phyloP scores from a whole-genome alignment of 30 jellyfish, hydroid and myxozoan species.

The Aurelia sp. region DNA sequence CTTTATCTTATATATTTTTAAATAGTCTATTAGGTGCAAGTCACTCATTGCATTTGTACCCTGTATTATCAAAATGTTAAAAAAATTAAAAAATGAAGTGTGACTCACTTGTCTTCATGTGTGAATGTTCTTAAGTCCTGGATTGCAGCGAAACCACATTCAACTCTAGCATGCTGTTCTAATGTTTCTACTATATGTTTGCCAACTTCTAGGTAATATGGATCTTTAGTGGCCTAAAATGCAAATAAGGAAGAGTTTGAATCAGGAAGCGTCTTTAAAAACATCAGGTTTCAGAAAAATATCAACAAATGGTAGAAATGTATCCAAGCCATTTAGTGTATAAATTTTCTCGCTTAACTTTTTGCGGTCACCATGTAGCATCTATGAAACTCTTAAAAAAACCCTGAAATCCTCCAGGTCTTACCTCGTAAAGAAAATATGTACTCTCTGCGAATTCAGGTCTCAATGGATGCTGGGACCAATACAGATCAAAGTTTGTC shows the following conservation, averaged over 20 bases:
- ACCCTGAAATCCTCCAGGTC: not conserved
- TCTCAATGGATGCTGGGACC: conserved; percentile 97
- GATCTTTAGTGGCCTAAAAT: conserved; percentile 95
- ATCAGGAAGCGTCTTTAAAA: too few relatives aligned
- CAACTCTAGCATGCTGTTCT: conserved; percentile 87
- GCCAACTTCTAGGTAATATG: conserved; percentile 88
- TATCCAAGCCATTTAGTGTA: too few relatives aligned
- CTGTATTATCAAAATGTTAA: too few relatives aligned
- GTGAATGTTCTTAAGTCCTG: conserved; percentile 79
- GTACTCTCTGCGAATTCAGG: conserved; percentile 99
- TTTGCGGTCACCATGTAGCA: too few relatives aligned
- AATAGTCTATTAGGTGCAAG: too few relatives aligned
- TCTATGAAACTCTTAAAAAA: not conserved
- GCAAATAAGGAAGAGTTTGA: too few relatives aligned
- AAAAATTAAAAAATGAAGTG: too few relatives aligned
- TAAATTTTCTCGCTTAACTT: too few relatives aligned
- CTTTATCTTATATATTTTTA: too few relatives aligned
- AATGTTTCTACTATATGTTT: conserved; percentile 85
- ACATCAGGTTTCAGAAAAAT: too few relatives aligned
- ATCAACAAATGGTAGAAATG: too few relatives aligned
- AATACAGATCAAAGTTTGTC: conserved; percentile 77
- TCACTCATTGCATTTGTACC: too few relatives aligned
- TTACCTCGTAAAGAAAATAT: conserved; percentile 85
- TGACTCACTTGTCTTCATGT: conserved; percentile 89
- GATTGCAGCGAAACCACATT: conserved; percentile 98